Base-by-base conservation (phyloP, 2,113 vertebrate species). In the Heteronetta atricapilla region DNA sequence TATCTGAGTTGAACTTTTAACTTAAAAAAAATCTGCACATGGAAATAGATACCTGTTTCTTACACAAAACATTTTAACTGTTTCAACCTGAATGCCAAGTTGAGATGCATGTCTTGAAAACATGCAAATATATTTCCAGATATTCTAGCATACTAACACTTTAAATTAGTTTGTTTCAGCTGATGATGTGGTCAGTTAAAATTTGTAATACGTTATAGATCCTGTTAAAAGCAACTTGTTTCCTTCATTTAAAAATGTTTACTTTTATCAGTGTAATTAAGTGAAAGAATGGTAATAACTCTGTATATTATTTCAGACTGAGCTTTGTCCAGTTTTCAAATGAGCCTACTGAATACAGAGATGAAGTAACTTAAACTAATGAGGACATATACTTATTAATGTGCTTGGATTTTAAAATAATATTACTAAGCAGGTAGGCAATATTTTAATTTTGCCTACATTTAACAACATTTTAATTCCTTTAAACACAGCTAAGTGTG, bases 371-470 rank as follows among this genome's bases (percentile, higher is more conserved):
- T 66, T 20, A 3, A 6, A 73, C 16, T 38, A 55, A 42, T 59
- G 38, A 82, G 58, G 55, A 83, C 28, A 34, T 8, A 3, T 0
- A 64, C 5, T 13, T 59, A n/a, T 28, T 33, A 46, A 44, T 14
- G 68, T 2, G 5, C 7, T 74, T 60, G 31, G 40, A 34, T 73
- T 75, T 88, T 42, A 68, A 67, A 82, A 40, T 40, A 26, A 2
- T 56, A 58, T 53, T 34, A 16, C 34, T 19, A 4, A 40, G 23
- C 10, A 52, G 18, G 55, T 5, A 59, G 38, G 38, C 42, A 89
- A 64, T 6, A 10, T 33, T 44, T 9, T 13, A 17, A 1, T 2
- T 33, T n/a, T n/a, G n/a, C n/a, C n/a, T n/a, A n/a, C n/a, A n/a
- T n/a, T n/a, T n/a, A n/a, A n/a, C n/a, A 89, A 64, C 7, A 10